phyloP scores from a whole-genome alignment of 2,113 vertebrate genomes.

The Lasiurus cinereus region DNA sequence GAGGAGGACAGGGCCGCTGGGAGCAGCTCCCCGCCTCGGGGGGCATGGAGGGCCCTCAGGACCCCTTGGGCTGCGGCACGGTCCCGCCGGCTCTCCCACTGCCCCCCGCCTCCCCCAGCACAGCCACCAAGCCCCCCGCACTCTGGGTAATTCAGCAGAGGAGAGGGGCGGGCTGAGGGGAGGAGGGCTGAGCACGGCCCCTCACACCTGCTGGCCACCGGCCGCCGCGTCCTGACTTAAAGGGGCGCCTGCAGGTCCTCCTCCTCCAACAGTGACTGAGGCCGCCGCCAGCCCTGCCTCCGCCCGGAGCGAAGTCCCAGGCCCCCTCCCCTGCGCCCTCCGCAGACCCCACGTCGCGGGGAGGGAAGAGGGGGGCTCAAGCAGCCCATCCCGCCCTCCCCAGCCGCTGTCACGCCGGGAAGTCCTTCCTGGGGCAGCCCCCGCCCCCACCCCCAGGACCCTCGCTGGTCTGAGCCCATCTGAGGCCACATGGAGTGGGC shows the following conservation, averaged over 20 bases:
- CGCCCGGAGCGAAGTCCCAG: not conserved
- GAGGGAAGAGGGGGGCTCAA: too few relatives aligned
- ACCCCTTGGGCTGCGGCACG: constrained; percentile 57
- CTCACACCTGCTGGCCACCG: rapidly evolving
- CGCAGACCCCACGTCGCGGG: too few relatives aligned
- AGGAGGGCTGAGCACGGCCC: not conserved
- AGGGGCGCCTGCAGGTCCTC: not conserved
- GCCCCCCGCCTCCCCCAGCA: constrained; percentile 73
- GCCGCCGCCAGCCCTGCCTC: not conserved
- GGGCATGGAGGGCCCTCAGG: not conserved
- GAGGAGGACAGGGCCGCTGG: not conserved
- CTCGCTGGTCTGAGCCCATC: rapidly evolving
- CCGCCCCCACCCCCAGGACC: not conserved
- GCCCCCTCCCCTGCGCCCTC: too few relatives aligned
- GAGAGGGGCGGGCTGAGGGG: constrained; percentile 35
- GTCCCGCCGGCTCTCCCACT: constrained; percentile 65
- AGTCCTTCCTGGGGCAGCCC: not conserved
- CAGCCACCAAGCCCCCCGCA: constrained; percentile 75
- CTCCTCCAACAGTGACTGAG: rapidly evolving
- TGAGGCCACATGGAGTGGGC: rapidly evolving
- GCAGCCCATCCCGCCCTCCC: too few relatives aligned
- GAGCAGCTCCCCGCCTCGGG: constrained; percentile 23
- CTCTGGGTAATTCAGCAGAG: constrained; percentile 83
- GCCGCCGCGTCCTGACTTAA: not conserved
- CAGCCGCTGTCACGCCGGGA: not conserved